phyloP scores from a whole-genome alignment of 2,888 invertebrate genomes.

The Linnaemya tessellans region DNA sequence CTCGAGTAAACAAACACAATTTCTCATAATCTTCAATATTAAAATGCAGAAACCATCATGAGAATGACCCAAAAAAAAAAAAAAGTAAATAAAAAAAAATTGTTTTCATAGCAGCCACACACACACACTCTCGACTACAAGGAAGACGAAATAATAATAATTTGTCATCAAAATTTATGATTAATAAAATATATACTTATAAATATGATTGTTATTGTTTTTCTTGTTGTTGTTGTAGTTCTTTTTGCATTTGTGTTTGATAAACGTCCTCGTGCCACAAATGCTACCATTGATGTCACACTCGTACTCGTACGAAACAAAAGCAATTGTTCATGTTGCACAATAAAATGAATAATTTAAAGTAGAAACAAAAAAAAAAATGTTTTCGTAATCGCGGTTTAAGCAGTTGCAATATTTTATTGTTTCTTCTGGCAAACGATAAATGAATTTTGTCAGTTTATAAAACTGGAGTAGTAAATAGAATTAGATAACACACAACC shows the following conservation, averaged over 20 bases:
- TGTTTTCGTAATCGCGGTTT: constrained; percentile 10
- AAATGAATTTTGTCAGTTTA: background rate
- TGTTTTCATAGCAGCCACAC: background rate
- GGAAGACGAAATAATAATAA: constrained; percentile 38
- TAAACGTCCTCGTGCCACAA: constrained; percentile 34
- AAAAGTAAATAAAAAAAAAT: background rate
- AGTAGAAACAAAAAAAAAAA: constrained; percentile 1
- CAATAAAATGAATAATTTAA: constrained; percentile 16
- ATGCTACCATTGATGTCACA: constrained; percentile 19
- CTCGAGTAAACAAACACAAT: background rate
- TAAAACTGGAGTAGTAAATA: background rate
- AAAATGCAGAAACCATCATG: background rate
- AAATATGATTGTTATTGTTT: background rate
- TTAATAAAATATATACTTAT: constrained; percentile 39
- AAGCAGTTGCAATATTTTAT: background rate
- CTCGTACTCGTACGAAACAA: background rate
- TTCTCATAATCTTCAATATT: constrained; percentile 6
- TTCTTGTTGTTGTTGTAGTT: background rate
- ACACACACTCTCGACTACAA: background rate
- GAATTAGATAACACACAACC: background rate
- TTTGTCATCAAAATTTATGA: constrained; percentile 65
- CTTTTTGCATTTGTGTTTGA: background rate
- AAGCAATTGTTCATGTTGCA: background rate
- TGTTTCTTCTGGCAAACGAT: background rate
- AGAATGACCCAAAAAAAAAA: background rate